A percentile compares a stretch with the other conserved stretches of the same genome.
Evolutionary conservation across 2,888 invertebrate species (phyloP).

Genomic region (Folsomia manolachei): DNA sequence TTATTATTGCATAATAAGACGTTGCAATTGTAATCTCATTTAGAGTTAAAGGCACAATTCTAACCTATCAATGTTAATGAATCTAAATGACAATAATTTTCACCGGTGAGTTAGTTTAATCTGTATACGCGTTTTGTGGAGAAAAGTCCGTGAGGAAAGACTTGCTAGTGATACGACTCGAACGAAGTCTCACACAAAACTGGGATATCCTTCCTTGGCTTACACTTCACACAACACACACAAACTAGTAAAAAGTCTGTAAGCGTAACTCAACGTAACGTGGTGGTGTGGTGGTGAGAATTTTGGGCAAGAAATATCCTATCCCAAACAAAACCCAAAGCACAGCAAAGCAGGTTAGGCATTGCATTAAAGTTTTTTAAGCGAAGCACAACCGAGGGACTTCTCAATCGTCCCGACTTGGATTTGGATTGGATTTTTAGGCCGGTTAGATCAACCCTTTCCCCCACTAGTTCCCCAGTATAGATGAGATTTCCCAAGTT

Average conservation of each 20-base stretch:
- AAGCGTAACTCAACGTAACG: too few species aligned
- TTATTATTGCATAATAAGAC: too few species aligned
- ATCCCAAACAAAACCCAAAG: slow-evolving; percentile 11
- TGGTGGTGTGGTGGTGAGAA: slow-evolving; percentile 11
- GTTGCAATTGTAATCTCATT: too few species aligned
- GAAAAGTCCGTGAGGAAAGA: too few species aligned
- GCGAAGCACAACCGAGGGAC: neutral
- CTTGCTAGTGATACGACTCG: slow-evolving; percentile 12
- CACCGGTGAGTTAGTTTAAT: too few species aligned
- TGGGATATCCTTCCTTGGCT: slow-evolving; percentile 4
- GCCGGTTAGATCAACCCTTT: neutral
- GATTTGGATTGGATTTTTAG: neutral
- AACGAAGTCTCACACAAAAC: slow-evolving; percentile 20
- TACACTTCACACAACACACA: neutral
- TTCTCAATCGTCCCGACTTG: neutral
- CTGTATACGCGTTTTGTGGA: too few species aligned
- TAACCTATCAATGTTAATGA: too few species aligned
- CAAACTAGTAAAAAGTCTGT: neutral
- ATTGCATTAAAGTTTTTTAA: neutral
- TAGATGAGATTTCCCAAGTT: neutral
- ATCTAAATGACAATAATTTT: neutral
- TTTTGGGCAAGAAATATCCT: slow-evolving; percentile 16
- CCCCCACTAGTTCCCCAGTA: neutral
- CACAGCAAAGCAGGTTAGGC: slow-evolving; percentile 1
- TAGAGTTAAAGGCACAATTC: too few species aligned